Base-by-base conservation (phyloP, 2,797 vertebrate species). In the Molossus molossus region DNA sequence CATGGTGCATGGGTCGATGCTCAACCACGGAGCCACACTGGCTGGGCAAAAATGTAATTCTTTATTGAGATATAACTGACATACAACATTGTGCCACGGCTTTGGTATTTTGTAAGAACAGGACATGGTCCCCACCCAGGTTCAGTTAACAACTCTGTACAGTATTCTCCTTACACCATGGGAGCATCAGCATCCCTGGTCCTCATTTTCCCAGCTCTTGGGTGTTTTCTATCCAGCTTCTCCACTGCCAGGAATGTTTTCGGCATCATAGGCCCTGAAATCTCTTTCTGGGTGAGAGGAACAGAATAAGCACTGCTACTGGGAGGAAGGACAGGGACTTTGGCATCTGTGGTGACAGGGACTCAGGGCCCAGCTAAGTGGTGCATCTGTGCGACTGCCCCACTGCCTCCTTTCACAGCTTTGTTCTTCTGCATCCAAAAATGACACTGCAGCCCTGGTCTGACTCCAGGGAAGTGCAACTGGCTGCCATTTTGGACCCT, bases 381-480 rank as follows among this genome's bases (percentile, higher is more conserved):
- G 2, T 1, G 14, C 1, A 8, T 27, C 65, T 82, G 29, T 69
- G 48, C 60, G 6, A 6, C 73, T 2, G 20, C 6, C 18, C 50
- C 2, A 3, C 87, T 1, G 55, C 64, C 72, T 50, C 60, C 33
- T 77, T 13, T 70, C 23, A 70, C 27, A 10, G n/a, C 13, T 91
- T 50, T n/a, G 55, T 76, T 91, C 87, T 88, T 73, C 72, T 90
- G 45, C 57, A 73, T 91, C 81, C 67, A 95, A 76, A 86, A 95
- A 80, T 67, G 86, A 86, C 27, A 69, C 6, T 50, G 37, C 12
- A 40, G 83, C 60, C 45, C 60, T 69, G 27, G 80, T 84, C 58
- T 80, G 65, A 45, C 48, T 94, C 64, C 55, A 87, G 93, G 82
- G 55, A 96, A 79, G 70, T 67, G 3, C 60, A 92, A 90, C 73